Evolutionary conservation across 2,797 vertebrate species (phyloP).

Genomic region (Eidolon dupreanum): DNA sequence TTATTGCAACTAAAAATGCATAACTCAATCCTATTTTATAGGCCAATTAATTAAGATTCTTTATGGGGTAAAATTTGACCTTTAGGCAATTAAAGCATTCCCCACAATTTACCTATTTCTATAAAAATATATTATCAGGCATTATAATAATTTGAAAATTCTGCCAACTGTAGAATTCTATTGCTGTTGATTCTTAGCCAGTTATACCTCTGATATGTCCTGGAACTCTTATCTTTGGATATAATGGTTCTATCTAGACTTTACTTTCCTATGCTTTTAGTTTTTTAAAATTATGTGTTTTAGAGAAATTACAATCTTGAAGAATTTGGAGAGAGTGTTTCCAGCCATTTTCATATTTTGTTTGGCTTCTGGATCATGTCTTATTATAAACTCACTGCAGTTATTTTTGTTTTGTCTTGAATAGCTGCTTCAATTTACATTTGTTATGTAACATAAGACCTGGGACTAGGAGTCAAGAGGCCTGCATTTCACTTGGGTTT

Average conservation of each 20-base stretch:
- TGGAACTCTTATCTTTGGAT: background rate
- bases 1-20: conserved; percentile 31
- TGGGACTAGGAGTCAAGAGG: background rate
- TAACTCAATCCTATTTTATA: background rate
- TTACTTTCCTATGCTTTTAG: background rate
- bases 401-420: conserved; percentile 42
- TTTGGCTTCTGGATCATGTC: background rate
- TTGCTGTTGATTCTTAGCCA: background rate
- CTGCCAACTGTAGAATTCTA: background rate
- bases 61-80: background rate
- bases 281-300: background rate
- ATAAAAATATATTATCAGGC: conserved; percentile 18
- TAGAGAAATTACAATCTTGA: background rate
- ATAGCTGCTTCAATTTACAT: background rate
- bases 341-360: background rate
- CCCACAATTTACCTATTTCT: background rate
- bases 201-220: background rate
- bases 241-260: background rate
- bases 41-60: background rate
- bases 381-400: background rate
- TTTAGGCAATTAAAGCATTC: background rate
- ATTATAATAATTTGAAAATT: background rate
- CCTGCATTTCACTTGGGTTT: background rate
- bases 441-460: background rate
- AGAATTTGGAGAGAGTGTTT: conserved; percentile 11